A percentile compares a stretch with the other conserved stretches of the same genome.
Evolutionary conservation across 2,888 invertebrate species (phyloP).

Genomic region (Dicyrtoma fusca): DNA sequence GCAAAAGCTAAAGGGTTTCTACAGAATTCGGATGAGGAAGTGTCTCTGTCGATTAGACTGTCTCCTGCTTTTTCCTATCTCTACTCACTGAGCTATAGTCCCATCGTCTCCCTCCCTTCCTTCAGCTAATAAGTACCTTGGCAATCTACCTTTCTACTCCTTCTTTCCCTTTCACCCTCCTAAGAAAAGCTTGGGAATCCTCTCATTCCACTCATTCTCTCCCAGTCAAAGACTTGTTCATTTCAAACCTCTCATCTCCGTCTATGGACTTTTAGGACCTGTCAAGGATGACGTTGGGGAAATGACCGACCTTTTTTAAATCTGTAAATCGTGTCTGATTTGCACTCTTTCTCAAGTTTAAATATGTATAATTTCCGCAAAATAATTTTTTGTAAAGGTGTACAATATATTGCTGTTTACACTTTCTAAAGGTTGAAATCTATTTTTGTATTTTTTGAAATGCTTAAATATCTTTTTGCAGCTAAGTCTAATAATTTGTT

Average conservation of each 20-base stretch:
- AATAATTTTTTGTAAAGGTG: too few species aligned
- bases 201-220: conserved; percentile 4
- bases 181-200: not conserved
- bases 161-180: not conserved
- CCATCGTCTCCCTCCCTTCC: not conserved
- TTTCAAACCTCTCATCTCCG: conserved; percentile 1
- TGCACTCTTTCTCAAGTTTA: not conserved
- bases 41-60: conserved; percentile 14
- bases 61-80: conserved; percentile 15
- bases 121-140: not conserved
- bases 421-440: too few species aligned
- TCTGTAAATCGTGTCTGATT: too few species aligned
- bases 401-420: too few species aligned
- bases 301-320: too few species aligned
- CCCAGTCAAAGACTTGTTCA: conserved; percentile 6
- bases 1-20: too few species aligned
- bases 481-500: too few species aligned
- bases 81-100: too few species aligned
- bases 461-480: too few species aligned
- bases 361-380: not conserved
- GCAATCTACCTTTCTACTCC: not conserved
- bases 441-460: too few species aligned
- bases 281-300: not conserved
- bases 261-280: too few species aligned
- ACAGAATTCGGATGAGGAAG: conserved; percentile 40